Evolutionary conservation across 1,140 invertebrate species (phyloP).

Genomic region (Drosophila pseudoobscura): DNA sequence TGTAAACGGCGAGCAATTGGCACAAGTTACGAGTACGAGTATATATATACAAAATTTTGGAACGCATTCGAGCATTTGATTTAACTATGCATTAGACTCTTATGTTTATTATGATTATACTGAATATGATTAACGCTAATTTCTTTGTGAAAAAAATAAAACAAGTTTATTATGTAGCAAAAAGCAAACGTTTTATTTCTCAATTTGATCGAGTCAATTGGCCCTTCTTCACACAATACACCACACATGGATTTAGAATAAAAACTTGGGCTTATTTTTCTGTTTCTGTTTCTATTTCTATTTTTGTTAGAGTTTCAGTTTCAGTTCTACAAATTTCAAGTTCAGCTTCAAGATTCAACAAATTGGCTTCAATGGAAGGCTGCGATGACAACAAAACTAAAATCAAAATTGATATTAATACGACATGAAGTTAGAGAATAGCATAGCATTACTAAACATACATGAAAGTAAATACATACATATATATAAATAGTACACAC

Average conservation of each 20-base stretch:
- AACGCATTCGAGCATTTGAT: constrained; percentile 77
- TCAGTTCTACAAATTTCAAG: constrained; percentile 19
- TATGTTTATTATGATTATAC: constrained; percentile 74
- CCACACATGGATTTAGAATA: background rate
- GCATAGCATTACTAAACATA: constrained; percentile 46
- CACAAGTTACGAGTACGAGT: constrained; percentile 52
- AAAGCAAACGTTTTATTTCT: constrained; percentile 57
- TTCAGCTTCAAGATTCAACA: constrained; percentile 58
- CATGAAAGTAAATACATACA: constrained; percentile 29
- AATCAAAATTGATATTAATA: constrained; percentile 78
- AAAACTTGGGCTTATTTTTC: background rate
- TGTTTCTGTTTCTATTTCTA: constrained; percentile 14
- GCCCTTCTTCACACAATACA: constrained; percentile 3
- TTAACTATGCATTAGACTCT: constrained; percentile 74
- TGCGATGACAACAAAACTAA: constrained; percentile 75
- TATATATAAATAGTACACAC: constrained; percentile 49
- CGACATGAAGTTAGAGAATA: constrained; percentile 56
- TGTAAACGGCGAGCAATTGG: constrained; percentile 72
- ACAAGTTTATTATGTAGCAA: constrained; percentile 78
- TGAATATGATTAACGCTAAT: constrained; percentile 75
- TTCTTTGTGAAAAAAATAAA: constrained; percentile 77
- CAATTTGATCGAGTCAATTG: constrained; percentile 43
- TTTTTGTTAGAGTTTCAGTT: constrained; percentile 21
- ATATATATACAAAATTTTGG: constrained; percentile 42
- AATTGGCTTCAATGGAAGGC: constrained; percentile 77